Conservation (phyloP, 2,797 vertebrate species). For the Syndactyla subalaris region DNA sequence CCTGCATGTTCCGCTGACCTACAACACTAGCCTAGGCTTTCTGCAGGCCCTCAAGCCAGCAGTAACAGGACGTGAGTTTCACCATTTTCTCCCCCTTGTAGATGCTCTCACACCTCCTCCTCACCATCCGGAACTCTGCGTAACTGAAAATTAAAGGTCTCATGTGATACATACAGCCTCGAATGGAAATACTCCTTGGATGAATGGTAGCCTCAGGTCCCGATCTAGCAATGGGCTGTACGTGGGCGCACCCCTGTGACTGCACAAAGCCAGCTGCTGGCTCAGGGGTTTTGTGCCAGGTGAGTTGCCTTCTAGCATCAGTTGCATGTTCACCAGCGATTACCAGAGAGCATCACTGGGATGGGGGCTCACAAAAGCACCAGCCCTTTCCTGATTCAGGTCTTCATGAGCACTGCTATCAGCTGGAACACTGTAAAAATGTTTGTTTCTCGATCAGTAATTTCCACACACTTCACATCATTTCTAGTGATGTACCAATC, state of each 20-base stretch:
- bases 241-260: neutral
- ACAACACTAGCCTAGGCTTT: neutral
- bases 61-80: neutral
- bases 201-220: neutral
- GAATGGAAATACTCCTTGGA: neutral
- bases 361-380: neutral
- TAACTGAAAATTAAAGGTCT: neutral
- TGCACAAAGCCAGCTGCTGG: neutral
- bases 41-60: neutral
- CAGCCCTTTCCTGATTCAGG: neutral
- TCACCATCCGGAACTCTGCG: neutral
- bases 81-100: rapidly evolving
- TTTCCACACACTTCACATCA: neutral
- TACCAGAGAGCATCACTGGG: neutral
- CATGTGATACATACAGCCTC: neutral
- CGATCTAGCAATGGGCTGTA: neutral
- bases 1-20: neutral
- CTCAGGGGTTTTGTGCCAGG: neutral
- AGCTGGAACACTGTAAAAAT: neutral
- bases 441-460: neutral
- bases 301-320: neutral
- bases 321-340: neutral
- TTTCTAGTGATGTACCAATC: neutral
- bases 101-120: neutral
- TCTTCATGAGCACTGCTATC: neutral